These are phyloP conservation scores for Drosophila equinoxialis DNA, from an alignment of 1,140 invertebrate species.

Conservation along the genomic window DNA sequence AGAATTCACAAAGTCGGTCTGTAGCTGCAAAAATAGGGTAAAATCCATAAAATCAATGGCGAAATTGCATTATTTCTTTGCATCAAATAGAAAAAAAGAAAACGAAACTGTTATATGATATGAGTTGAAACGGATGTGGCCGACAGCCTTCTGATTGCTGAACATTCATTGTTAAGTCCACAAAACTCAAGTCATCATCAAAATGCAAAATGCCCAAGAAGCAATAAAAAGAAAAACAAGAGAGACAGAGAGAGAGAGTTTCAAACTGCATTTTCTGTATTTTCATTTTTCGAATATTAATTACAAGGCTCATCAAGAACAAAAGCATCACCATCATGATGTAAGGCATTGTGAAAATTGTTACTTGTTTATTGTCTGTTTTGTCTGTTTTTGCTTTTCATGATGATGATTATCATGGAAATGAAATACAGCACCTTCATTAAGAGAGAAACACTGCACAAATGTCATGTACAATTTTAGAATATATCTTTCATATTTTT, in stretches of 20 bases:
- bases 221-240: not conserved
- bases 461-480: slow-evolving; percentile 67
- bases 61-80: slow-evolving; percentile 38
- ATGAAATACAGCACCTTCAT: slow-evolving; percentile 51
- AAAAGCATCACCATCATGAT: not conserved
- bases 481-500: slow-evolving; percentile 62
- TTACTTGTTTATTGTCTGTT: slow-evolving; percentile 1
- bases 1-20: not conserved
- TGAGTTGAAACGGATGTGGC: not conserved
- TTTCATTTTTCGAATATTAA: slow-evolving; percentile 14
- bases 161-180: not conserved
- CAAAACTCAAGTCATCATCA: slow-evolving; percentile 18
- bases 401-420: not conserved
- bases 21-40: slow-evolving; percentile 27
- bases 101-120: not conserved
- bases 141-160: not conserved
- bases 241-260: not conserved
- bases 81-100: not conserved
- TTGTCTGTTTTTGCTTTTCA: not conserved
- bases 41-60: slow-evolving; percentile 59
- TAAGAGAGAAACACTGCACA: slow-evolving; percentile 23
- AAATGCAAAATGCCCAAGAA: slow-evolving; percentile 1
- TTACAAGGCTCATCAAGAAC: slow-evolving; percentile 19
- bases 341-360: slow-evolving; percentile 2
- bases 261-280: slow-evolving; percentile 3